These are phyloP conservation scores for Patiria miniata DNA, from an alignment of 35 echinoderm and acorn worm species.

Conservation along the genomic window DNA sequence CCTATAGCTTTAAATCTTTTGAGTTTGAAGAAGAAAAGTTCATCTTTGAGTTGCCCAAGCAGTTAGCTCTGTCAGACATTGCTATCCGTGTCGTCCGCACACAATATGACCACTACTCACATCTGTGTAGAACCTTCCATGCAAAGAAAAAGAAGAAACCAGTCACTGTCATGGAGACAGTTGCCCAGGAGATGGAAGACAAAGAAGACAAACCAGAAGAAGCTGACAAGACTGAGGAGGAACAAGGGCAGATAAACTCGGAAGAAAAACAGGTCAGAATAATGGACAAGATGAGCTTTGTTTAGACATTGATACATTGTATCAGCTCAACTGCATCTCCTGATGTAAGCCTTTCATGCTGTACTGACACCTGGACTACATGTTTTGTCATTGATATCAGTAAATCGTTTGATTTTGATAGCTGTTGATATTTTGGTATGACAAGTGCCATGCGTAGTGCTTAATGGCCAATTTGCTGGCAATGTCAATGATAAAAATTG, in stretches of 20 bases:
- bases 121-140: conserved; percentile 74
- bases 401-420: too few species aligned
- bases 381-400: too few species aligned
- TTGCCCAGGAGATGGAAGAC: neutral
- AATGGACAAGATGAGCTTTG: too few species aligned
- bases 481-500: too few species aligned
- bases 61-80: conserved; percentile 85
- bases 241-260: conserved; percentile 41
- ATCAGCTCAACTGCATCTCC: too few species aligned
- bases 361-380: too few species aligned
- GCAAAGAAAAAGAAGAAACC: conserved; percentile 62
- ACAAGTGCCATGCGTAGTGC: too few species aligned
- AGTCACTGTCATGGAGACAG: conserved; percentile 18
- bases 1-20: conserved; percentile 81
- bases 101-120: conserved; percentile 87
- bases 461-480: too few species aligned
- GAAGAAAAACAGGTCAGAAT: conserved; percentile 39
- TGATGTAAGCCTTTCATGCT: too few species aligned
- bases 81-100: conserved; percentile 82
- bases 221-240: conserved; percentile 41
- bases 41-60: conserved; percentile 91
- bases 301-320: too few species aligned
- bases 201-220: conserved; percentile 35
- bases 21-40: conserved; percentile 78
- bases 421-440: too few species aligned